Conservation (phyloP, 30 jellyfish, hydroid and myxozoan species). For the Chironex yamaguchii region DNA sequence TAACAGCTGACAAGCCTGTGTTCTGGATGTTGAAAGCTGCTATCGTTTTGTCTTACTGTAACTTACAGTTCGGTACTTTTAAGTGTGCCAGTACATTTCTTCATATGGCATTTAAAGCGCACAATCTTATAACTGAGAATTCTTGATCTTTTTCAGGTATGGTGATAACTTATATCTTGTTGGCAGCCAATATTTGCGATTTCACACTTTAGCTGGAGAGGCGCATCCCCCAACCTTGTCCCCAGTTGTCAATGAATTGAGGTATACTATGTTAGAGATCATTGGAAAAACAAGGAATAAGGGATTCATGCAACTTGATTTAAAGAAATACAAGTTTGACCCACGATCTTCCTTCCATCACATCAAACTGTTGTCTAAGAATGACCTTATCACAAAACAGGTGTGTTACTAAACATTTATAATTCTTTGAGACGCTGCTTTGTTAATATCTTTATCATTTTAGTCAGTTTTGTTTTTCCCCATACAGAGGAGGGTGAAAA, state of each 20-base stretch:
- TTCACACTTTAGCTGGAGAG: conserved; percentile 64
- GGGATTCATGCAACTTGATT: conserved; percentile 87
- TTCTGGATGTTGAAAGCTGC: no score
- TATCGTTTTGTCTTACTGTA: no score
- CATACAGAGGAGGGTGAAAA: no score
- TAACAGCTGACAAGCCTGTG: no score
- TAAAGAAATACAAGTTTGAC: conserved; percentile 71
- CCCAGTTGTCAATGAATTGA: conserved; percentile 29
- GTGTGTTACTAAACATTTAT: no score
- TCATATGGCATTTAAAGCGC: no score
- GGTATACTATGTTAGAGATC: conserved; percentile 76
- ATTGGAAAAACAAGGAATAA: conserved; percentile 74
- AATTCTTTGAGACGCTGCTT: no score
- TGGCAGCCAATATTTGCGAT: conserved; percentile 72
- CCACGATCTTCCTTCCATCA: conserved; percentile 85
- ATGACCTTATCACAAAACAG: conserved; percentile 83
- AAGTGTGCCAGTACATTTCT: no score
- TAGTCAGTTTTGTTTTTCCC: no score
- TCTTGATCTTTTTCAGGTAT: neutral
- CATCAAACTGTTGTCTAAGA: conserved; percentile 49
- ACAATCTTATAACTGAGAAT: no score
- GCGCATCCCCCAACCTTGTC: conserved; percentile 43
- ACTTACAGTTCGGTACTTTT: no score
- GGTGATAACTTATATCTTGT: conserved; percentile 11
- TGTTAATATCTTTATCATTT: no score